Percentiles rank a stretch among this genome's conserved stretches.
These are phyloP conservation scores for Drosophila kuntzei DNA, from an alignment of 2,888 invertebrate species.

Conservation along the genomic window DNA sequence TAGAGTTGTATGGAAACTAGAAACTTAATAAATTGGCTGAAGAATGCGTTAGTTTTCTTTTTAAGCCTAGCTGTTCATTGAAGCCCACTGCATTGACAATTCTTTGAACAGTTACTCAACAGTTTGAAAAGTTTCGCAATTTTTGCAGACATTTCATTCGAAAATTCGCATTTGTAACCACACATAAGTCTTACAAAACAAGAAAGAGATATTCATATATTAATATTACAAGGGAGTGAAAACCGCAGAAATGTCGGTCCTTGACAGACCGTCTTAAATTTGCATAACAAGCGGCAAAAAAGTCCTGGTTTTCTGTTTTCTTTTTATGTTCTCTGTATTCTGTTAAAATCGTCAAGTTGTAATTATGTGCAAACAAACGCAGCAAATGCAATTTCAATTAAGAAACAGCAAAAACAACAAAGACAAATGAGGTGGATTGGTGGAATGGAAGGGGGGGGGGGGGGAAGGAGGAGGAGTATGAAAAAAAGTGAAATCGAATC, in stretches of 20 bases:
- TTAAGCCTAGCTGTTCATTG: neutral
- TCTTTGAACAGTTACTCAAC: neutral
- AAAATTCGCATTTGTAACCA: neutral
- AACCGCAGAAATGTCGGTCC: constrained; percentile 44
- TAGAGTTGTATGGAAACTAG: neutral
- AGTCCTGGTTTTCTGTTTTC: constrained; percentile 34
- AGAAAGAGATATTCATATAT: constrained; percentile 11
- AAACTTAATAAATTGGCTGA: neutral
- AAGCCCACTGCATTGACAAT: neutral
- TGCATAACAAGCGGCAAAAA: constrained; percentile 54
- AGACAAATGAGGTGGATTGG: neutral
- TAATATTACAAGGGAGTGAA: constrained; percentile 12
- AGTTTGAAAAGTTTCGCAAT: constrained; percentile 1
- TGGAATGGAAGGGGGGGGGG: neutral
- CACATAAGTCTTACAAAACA: neutral
- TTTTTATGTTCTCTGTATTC: constrained; percentile 5
- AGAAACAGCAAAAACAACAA: constrained; percentile 39
- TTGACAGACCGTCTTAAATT: constrained; percentile 44
- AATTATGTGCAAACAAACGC: constrained; percentile 77
- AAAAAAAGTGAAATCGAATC: constrained; percentile 76
- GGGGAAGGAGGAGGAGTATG: constrained; percentile 2
- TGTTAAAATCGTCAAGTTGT: constrained; percentile 48
- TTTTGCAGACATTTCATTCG: neutral
- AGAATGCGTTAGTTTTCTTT: neutral
- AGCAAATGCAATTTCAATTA: constrained; percentile 77